Percentiles rank a stretch among this genome's conserved stretches.
phyloP scores from a whole-genome alignment of 53 echinoderm and acorn worm species.

The Apostichopus leukothele region DNA sequence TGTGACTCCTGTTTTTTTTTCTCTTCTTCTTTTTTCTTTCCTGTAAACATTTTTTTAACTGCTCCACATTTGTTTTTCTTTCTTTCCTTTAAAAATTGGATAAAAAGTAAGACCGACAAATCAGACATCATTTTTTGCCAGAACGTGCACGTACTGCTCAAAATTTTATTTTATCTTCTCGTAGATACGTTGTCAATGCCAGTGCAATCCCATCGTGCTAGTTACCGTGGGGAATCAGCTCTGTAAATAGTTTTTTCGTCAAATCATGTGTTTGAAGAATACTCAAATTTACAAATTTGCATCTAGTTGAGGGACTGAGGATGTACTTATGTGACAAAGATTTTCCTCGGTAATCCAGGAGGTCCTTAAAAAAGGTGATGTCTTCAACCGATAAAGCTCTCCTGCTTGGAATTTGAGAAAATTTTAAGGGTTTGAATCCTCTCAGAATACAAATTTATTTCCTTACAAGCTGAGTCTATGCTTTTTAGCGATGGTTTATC shows the following conservation, averaged over 20 bases:
- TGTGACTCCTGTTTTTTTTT: not conserved
- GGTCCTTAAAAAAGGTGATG: constrained; percentile 28
- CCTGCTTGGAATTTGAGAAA: constrained; percentile 12
- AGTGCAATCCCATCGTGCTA: constrained; percentile 1
- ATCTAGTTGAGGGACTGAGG: constrained; percentile 20
- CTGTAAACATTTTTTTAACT: not conserved
- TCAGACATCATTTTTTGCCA: not conserved
- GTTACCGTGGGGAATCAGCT: not conserved
- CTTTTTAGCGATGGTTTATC: not conserved
- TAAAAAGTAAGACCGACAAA: not conserved
- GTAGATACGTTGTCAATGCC: not conserved
- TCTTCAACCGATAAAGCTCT: constrained; percentile 18
- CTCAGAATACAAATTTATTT: constrained; percentile 10
- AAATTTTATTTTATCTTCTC: not conserved
- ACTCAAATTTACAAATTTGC: not conserved
- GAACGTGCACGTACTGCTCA: not conserved
- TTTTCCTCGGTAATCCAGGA: constrained; percentile 25
- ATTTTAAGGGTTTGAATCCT: not conserved
- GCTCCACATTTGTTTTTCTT: no score
- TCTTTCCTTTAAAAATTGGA: no score
- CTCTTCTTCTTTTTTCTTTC: no score
- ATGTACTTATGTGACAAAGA: constrained; percentile 28
- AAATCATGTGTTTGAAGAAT: constrained; percentile 11
- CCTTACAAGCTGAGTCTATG: not conserved
- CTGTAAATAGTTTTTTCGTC: not conserved